Conservation (phyloP, 2,888 invertebrate genomes). For the Rotaria macrura region DNA sequence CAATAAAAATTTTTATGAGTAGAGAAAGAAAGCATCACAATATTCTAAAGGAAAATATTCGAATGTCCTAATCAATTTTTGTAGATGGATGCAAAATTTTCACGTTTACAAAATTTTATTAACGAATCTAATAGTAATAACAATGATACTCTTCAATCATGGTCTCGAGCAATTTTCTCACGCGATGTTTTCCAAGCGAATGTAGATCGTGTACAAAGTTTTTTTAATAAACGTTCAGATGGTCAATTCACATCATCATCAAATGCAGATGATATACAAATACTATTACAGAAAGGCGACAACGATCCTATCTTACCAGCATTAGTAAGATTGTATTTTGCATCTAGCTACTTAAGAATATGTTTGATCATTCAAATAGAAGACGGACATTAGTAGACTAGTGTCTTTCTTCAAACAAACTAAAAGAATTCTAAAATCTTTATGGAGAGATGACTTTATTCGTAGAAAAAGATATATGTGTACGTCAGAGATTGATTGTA, state of each 20-base stretch:
- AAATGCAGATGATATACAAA: not conserved
- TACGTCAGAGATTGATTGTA: too few species aligned
- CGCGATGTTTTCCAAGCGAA: not conserved
- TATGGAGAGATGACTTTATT: too few species aligned
- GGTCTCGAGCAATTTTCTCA: not conserved
- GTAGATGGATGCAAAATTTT: not conserved
- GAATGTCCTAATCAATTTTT: not conserved
- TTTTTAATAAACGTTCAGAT: not conserved
- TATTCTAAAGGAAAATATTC: not conserved
- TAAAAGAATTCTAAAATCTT: too few species aligned
- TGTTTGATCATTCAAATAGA: too few species aligned
- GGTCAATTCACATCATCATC: not conserved
- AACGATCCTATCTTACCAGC: not conserved
- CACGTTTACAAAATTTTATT: not conserved
- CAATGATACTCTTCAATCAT: not conserved
- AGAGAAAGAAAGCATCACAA: not conserved
- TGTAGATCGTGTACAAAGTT: not conserved
- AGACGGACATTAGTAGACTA: too few species aligned
- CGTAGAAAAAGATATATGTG: too few species aligned
- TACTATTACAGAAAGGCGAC: not conserved
- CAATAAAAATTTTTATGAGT: conserved; percentile 8
- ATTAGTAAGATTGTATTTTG: not conserved
- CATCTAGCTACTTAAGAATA: too few species aligned
- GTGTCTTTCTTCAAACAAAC: too few species aligned
- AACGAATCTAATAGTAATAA: not conserved